Base-by-base conservation (phyloP, 2,113 vertebrate species). In the Nycticebus coucang region DNA sequence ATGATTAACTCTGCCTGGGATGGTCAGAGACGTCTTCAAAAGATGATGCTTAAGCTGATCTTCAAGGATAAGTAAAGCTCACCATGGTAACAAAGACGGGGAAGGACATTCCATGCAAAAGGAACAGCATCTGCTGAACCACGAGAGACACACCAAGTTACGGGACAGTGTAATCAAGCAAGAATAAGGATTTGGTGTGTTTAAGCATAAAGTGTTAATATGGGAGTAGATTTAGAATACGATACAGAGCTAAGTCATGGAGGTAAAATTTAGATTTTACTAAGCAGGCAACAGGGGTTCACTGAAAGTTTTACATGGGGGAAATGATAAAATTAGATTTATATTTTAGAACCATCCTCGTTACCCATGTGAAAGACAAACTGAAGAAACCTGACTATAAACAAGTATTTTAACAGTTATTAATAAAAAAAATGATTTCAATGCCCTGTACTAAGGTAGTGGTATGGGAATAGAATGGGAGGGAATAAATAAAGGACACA, bases 191-290 rank as follows among this genome's bases (percentile, higher is more conserved):
- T 33, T 82, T 12, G 84, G 45, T 24, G 66, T 85, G 60, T 60
- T 41, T 86, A 82, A 74, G 37, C 69, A 91, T 21, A 57, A 84
- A 91, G 18, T 33, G 5, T 15, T 15, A 57, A 35, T 28, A n/a
- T 55, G 7, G n/a, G 30, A 93, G 17, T 0, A n/a, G 69, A 50
- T 82, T 60, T 26, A 84, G 69, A 72, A 79, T 60, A 89, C 1
- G 22, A 45, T 41, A 57, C 4, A 18, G 19, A 95, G 64, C 28
- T 17, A 89, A n/a, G 37, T 14, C 71, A 55, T 28, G 57, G 75
- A 89, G 66, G 79, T 53, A 78, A 94, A 71, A 79, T 83, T 60
- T 94, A 26, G n/a, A 57, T 89, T 92, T 68, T 94, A 87, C 15
- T 4, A n/a, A 30, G 15, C 41, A 69, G 62, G 77, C 69, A 26